These are phyloP conservation scores for Drosophila orena DNA, from an alignment of 1,140 invertebrate genomes.

Conservation along the genomic window DNA sequence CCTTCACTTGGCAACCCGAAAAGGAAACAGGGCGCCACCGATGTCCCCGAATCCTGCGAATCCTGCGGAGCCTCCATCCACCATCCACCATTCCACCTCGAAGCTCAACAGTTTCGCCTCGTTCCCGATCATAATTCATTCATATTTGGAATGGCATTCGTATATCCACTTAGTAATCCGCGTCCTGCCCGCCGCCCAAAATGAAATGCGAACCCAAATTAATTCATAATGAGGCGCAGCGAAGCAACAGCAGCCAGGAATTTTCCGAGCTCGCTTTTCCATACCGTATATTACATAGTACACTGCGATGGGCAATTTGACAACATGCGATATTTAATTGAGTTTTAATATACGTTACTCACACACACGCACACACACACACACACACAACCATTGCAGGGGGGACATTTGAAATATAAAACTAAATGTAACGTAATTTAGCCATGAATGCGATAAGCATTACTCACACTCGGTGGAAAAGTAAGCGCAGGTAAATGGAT, in stretches of 20 bases:
- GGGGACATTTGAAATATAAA: conserved; percentile 35
- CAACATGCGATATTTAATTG: conserved; percentile 79
- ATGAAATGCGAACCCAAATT: conserved; percentile 70
- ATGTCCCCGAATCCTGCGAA: neutral
- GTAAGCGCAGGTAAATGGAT: conserved; percentile 35
- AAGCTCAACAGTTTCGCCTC: conserved; percentile 50
- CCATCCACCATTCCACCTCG: too few relatives aligned
- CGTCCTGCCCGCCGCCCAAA: conserved; percentile 7
- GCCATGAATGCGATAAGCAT: conserved; percentile 48
- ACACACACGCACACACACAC: neutral
- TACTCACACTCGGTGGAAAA: conserved; percentile 29
- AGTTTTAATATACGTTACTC: conserved; percentile 60
- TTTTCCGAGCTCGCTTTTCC: conserved; percentile 7
- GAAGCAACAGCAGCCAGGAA: conserved; percentile 19
- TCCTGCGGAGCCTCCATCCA: neutral
- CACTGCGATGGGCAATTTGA: conserved; percentile 49
- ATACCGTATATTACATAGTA: conserved; percentile 35
- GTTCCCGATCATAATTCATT: conserved; percentile 74
- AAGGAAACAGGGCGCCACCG: neutral
- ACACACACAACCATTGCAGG: neutral
- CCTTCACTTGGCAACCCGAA: conserved; percentile 68
- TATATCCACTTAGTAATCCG: conserved; percentile 61
- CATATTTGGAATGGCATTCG: conserved; percentile 68
- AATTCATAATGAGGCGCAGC: conserved; percentile 71
- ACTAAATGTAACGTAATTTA: conserved; percentile 54